Percentiles rank a stretch among this genome's conserved stretches.
phyloP scores from a whole-genome alignment of 2,797 vertebrate genomes.

The Enteromius thamalakanensis region DNA sequence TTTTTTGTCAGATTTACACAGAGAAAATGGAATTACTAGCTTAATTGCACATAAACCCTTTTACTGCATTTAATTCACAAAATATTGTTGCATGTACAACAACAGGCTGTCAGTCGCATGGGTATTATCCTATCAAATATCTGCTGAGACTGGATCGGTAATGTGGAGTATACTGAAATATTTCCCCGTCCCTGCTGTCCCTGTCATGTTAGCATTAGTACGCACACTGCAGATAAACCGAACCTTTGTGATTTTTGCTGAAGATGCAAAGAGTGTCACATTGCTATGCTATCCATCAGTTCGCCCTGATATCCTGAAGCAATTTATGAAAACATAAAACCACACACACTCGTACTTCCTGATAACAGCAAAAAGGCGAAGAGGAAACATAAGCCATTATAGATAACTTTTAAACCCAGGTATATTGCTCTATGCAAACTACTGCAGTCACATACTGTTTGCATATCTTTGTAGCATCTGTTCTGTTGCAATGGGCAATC shows the following conservation, averaged over 20 bases:
- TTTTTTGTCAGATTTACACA: slow-evolving; percentile 38
- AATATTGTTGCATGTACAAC: slow-evolving; percentile 14
- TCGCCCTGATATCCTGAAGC: slow-evolving; percentile 17
- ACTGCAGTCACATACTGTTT: neutral
- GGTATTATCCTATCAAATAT: slow-evolving; percentile 23
- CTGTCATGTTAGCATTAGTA: slow-evolving; percentile 25
- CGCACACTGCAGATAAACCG: slow-evolving; percentile 30
- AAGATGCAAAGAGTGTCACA: slow-evolving; percentile 27
- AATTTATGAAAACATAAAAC: slow-evolving; percentile 16
- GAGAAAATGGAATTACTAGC: slow-evolving; percentile 8
- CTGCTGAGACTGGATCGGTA: neutral
- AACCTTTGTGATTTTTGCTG: slow-evolving; percentile 41
- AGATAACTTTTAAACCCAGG: neutral
- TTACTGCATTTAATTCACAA: neutral
- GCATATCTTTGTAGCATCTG: neutral
- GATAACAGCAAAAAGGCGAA: slow-evolving; percentile 8
- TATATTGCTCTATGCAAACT: neutral
- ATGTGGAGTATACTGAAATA: slow-evolving; percentile 25
- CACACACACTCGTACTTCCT: slow-evolving; percentile 24
- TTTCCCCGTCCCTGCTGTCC: slow-evolving; percentile 20
- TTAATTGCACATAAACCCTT: slow-evolving; percentile 20
- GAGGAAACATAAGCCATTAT: slow-evolving; percentile 14
- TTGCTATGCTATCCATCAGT: slow-evolving; percentile 39
- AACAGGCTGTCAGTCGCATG: slow-evolving; percentile 2
- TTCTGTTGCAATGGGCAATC: neutral